Evolutionary conservation across 2,888 invertebrate species (phyloP).

Genomic region (Pantelozetes paolii): DNA sequence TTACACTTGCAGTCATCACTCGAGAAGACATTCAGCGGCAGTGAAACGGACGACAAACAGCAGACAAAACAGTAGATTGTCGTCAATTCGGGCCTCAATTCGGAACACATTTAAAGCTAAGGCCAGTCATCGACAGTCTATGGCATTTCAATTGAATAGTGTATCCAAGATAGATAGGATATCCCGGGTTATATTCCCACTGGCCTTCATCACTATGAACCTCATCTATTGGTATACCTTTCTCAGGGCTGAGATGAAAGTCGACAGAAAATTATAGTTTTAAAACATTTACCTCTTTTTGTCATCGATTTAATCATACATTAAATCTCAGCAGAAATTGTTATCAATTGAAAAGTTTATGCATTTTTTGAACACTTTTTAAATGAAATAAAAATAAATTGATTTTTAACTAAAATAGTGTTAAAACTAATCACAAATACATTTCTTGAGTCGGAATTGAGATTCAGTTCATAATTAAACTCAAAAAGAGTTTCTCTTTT

Average conservation of each 20-base stretch:
- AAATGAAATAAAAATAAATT: too few species aligned
- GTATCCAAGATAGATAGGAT: slow-evolving; percentile 74
- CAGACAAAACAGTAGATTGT: slow-evolving; percentile 27
- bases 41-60: background rate
- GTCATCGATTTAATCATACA: too few species aligned
- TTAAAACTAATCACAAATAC: too few species aligned
- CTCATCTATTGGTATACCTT: slow-evolving; percentile 74
- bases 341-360: too few species aligned
- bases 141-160: slow-evolving; percentile 59
- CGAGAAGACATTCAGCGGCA: background rate
- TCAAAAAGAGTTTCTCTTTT: too few species aligned
- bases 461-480: too few species aligned
- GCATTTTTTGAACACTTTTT: too few species aligned
- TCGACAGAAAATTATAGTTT: slow-evolving; percentile 6
- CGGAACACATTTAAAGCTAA: slow-evolving; percentile 37
- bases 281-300: too few species aligned
- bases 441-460: too few species aligned
- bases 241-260: slow-evolving; percentile 51
- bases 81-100: slow-evolving; percentile 40
- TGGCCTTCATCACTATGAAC: slow-evolving; percentile 70
- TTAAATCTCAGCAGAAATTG: too few species aligned
- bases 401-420: too few species aligned
- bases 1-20: background rate
- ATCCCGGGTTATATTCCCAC: slow-evolving; percentile 69
- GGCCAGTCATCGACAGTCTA: slow-evolving; percentile 1